A percentile compares a stretch with the other conserved stretches of the same genome.
These are phyloP conservation scores for Oscheius sp. DNA, from an alignment of 2,888 invertebrate species.

Conservation along the genomic window DNA sequence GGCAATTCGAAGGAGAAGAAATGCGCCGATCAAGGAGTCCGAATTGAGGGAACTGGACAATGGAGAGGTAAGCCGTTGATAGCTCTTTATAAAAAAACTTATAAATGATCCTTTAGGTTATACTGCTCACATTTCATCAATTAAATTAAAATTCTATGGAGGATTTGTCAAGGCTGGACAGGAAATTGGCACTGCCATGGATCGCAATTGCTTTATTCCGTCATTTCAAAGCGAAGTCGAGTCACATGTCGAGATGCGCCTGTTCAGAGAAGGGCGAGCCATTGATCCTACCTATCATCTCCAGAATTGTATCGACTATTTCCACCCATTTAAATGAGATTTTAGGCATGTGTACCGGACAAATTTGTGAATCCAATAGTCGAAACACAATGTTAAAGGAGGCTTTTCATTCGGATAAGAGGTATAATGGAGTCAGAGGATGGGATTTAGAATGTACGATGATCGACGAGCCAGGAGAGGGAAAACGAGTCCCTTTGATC, in stretches of 20 bases:
- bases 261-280: constrained; percentile 61
- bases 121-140: constrained; percentile 66
- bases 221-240: constrained; percentile 46
- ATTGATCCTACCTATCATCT: constrained; percentile 72
- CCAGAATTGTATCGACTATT: constrained; percentile 70
- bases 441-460: constrained; percentile 69
- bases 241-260: constrained; percentile 47
- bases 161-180: constrained; percentile 65
- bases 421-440: constrained; percentile 70
- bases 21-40: constrained; percentile 70
- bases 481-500: constrained; percentile 62
- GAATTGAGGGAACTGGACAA: constrained; percentile 71
- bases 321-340: too few relatives aligned
- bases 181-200: constrained; percentile 57
- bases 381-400: constrained; percentile 65
- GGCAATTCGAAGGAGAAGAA: constrained; percentile 55
- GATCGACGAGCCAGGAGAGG: constrained; percentile 63
- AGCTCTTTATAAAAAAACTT: too few relatives aligned
- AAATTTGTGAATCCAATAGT: constrained; percentile 72
- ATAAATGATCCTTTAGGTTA: constrained; percentile 62
- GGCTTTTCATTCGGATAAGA: constrained; percentile 69
- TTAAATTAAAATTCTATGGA: constrained; percentile 66
- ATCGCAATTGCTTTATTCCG: constrained; percentile 43
- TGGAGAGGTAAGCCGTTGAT: constrained; percentile 64
- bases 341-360: constrained; percentile 73